A percentile compares a stretch with the other conserved stretches of the same genome.
These are phyloP conservation scores for Leptinotarsa haldemani DNA, from an alignment of 2,888 invertebrate genomes.

Conservation along the genomic window DNA sequence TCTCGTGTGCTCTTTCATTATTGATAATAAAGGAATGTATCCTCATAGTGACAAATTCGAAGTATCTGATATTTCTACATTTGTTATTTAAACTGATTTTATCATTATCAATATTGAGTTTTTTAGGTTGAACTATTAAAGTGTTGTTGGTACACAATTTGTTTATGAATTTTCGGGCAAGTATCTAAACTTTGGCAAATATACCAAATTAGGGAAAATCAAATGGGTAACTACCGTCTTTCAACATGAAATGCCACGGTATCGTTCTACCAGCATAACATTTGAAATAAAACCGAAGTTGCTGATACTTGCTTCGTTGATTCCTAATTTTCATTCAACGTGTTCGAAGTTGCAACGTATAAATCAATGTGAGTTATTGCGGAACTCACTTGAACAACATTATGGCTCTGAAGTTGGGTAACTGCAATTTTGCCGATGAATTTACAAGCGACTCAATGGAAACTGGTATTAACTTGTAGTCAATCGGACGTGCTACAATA, in stretches of 20 bases:
- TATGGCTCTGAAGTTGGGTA: background rate
- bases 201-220: too few relatives aligned
- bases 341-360: background rate
- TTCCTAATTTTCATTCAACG: background rate
- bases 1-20: too few relatives aligned
- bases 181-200: too few relatives aligned
- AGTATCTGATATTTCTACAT: too few relatives aligned
- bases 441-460: conserved; percentile 26
- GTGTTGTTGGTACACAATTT: too few relatives aligned
- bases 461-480: conserved; percentile 31
- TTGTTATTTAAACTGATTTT: too few relatives aligned
- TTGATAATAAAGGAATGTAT: too few relatives aligned
- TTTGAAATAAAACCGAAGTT: background rate
- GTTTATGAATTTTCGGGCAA: too few relatives aligned
- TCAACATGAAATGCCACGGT: background rate
- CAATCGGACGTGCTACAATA: conserved; percentile 21
- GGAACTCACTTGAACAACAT: conserved; percentile 12
- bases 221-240: too few relatives aligned
- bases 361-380: conserved; percentile 2
- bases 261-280: background rate
- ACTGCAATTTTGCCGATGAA: conserved; percentile 29
- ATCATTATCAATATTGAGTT: too few relatives aligned
- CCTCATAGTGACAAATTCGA: too few relatives aligned
- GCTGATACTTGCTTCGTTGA: background rate
- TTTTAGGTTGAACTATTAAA: too few relatives aligned